Conservation (phyloP, 2,113 vertebrate species). For the Calyptomena viridis region DNA sequence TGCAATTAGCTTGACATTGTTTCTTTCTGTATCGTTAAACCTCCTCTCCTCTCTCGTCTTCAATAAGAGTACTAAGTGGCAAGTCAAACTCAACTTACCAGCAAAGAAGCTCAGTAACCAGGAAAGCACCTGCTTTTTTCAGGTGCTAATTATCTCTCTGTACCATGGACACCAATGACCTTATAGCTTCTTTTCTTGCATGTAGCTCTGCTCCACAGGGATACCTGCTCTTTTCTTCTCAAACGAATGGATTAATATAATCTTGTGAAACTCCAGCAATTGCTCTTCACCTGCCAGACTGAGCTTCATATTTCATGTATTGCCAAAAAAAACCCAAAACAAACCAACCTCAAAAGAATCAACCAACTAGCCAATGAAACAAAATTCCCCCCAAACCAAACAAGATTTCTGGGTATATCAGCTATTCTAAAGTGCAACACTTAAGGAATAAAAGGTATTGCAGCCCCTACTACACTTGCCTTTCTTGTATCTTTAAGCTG, state of each 20-base stretch:
- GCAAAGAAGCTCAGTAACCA: background rate
- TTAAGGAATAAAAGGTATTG: background rate
- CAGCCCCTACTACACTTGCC: background rate
- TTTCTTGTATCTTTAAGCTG: background rate
- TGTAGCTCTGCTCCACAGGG: background rate
- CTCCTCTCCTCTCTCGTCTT: background rate
- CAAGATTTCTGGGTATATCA: background rate
- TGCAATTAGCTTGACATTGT: background rate
- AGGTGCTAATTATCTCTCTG: background rate
- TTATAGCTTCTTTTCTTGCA: background rate
- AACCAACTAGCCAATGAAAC: background rate
- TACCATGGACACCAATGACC: background rate
- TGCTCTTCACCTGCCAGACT: accelerated
- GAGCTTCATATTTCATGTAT: background rate
- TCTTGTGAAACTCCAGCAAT: background rate
- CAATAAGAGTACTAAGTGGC: background rate
- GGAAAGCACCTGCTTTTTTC: background rate
- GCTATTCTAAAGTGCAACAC: background rate
- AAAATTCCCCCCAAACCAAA: background rate
- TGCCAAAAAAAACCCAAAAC: background rate
- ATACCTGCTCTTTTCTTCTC: background rate
- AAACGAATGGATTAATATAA: background rate
- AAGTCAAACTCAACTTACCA: background rate
- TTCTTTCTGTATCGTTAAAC: background rate
- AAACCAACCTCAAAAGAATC: too few relatives aligned